Percentiles rank a stretch among this genome's conserved stretches.
phyloP scores from a whole-genome alignment of 2,888 invertebrate species.

The Ditula angustiorana region DNA sequence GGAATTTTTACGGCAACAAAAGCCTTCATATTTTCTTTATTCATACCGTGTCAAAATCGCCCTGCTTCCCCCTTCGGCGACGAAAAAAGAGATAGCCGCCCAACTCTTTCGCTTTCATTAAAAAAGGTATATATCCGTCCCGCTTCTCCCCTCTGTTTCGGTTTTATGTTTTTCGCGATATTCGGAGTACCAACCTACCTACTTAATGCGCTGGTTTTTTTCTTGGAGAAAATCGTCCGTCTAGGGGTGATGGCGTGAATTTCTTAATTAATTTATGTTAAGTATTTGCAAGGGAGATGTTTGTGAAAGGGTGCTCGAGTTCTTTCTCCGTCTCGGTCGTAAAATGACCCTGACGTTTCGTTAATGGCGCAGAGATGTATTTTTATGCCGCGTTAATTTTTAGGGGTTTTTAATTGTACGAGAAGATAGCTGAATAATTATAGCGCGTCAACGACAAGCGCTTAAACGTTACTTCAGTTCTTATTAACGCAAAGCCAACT shows the following conservation, averaged over 20 bases:
- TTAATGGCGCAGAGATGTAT: constrained; percentile 61
- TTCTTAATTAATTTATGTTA: constrained; percentile 84
- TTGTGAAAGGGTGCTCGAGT: constrained; percentile 66
- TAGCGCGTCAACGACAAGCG: not conserved
- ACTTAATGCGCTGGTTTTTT: constrained; percentile 68
- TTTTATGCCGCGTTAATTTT: constrained; percentile 71
- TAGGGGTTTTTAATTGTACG: constrained; percentile 55
- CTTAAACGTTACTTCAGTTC: not conserved
- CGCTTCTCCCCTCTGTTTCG: constrained; percentile 70
- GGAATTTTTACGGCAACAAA: constrained; percentile 85
- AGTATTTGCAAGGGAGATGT: constrained; percentile 65
- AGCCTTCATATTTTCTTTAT: constrained; percentile 85
- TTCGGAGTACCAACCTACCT: constrained; percentile 56
- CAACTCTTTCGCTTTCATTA: constrained; percentile 79
- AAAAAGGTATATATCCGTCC: constrained; percentile 61
- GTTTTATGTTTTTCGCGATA: constrained; percentile 79
- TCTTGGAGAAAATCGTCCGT: constrained; percentile 64
- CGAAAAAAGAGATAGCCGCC: constrained; percentile 71
- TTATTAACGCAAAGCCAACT: too few species aligned
- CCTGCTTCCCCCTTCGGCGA: constrained; percentile 68
- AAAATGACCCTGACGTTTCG: constrained; percentile 63
- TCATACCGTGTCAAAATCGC: constrained; percentile 82
- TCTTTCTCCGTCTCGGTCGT: constrained; percentile 57
- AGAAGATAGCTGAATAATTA: constrained; percentile 5
- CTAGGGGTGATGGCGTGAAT: constrained; percentile 76